Conservation (phyloP, 1,140 invertebrate species). For the Drosophila bipectinata region DNA sequence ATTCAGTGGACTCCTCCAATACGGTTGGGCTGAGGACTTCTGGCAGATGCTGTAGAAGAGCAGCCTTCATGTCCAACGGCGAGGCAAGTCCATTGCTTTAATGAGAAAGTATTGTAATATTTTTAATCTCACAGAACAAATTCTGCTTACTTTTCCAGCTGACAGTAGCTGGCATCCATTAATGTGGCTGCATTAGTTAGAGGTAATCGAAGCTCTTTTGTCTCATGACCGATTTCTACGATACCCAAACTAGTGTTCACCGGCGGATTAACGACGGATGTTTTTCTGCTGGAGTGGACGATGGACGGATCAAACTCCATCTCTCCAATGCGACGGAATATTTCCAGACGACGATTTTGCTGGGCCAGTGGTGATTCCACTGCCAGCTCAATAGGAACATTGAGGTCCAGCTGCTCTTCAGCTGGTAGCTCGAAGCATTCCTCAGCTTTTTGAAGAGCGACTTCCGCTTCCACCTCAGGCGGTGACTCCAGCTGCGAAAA, state of each 20-base stretch:
- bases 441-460: conserved; percentile 84
- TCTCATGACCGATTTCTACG: conserved; percentile 78
- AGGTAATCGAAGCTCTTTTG: conserved; percentile 44
- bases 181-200: conserved; percentile 63
- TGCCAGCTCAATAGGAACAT: conserved; percentile 83
- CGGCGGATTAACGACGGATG: conserved; percentile 13
- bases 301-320: conserved; percentile 80
- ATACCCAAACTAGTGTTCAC: conserved; percentile 42
- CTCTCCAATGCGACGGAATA: conserved; percentile 77
- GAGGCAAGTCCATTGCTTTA: conserved; percentile 62
- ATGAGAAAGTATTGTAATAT: background rate
- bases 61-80: conserved; percentile 55
- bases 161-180: conserved; percentile 80
- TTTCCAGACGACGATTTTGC: conserved; percentile 78
- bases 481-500: conserved; percentile 61
- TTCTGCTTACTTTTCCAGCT: conserved; percentile 62
- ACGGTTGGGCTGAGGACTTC: conserved; percentile 65
- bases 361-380: conserved; percentile 78
- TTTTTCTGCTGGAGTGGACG: conserved; percentile 61
- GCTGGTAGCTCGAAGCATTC: conserved; percentile 85
- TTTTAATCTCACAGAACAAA: background rate
- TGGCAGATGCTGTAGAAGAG: conserved; percentile 59
- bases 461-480: conserved; percentile 61
- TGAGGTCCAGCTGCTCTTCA: conserved; percentile 83
- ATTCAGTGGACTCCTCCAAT: conserved; percentile 58